These are phyloP conservation scores for Malacosoma neustria DNA, from an alignment of 2,888 invertebrate genomes.

Conservation along the genomic window DNA sequence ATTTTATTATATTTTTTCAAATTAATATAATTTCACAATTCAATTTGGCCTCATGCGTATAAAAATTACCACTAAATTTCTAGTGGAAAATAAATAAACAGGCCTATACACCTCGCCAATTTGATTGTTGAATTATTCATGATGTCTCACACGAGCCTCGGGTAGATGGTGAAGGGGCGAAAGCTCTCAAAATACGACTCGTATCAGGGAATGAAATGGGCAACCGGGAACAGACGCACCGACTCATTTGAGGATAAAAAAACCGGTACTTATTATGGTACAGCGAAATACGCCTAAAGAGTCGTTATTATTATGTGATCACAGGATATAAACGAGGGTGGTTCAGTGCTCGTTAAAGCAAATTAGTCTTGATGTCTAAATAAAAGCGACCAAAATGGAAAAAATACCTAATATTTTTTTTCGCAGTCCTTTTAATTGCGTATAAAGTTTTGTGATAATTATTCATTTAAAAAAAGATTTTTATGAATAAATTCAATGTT, in stretches of 20 bases:
- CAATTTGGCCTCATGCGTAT: conserved; percentile 39
- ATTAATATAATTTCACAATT: too few relatives aligned
- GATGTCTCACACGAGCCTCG: conserved; percentile 52
- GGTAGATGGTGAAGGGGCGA: conserved; percentile 29
- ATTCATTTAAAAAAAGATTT: too few relatives aligned
- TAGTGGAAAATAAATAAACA: conserved; percentile 62
- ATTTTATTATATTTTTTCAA: too few relatives aligned
- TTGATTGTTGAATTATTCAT: conserved; percentile 72
- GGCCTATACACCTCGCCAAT: conserved; percentile 62
- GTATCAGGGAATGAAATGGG: conserved; percentile 52
- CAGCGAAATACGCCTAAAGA: conserved; percentile 24
- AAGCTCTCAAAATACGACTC: conserved; percentile 44
- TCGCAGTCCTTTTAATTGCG: too few relatives aligned
- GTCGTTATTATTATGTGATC: conserved; percentile 31
- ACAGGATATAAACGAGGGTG: conserved; percentile 19
- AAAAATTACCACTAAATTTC: conserved; percentile 53
- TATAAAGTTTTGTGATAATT: too few relatives aligned
- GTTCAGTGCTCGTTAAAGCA: conserved; percentile 11
- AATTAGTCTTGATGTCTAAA: conserved; percentile 6
- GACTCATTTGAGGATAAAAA: conserved; percentile 41
- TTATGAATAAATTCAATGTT: too few relatives aligned
- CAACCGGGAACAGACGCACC: conserved; percentile 31
- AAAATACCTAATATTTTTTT: too few relatives aligned
- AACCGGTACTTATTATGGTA: conserved; percentile 32
- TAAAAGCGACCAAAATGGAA: not conserved